Conservation (phyloP, 2,113 vertebrate species). For the Phycodurus eques region DNA sequence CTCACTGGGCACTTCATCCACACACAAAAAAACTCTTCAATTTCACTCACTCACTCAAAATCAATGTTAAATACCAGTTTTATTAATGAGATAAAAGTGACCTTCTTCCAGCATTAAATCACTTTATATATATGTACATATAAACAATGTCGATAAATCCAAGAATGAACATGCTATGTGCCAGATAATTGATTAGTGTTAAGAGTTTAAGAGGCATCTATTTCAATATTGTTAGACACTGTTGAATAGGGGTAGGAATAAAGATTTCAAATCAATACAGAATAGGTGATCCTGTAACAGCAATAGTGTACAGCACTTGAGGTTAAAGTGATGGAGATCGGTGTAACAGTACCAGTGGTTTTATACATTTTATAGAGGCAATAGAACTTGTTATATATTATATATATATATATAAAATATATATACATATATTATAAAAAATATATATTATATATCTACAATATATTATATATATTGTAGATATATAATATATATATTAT, state of each 20-base stretch:
- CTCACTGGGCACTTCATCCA: neutral
- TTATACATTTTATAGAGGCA: constrained; percentile 43
- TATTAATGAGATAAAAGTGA: neutral
- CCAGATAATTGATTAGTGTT: constrained; percentile 51
- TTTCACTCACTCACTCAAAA: neutral
- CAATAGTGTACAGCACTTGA: constrained; percentile 13
- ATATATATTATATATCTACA: no score
- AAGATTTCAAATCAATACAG: neutral
- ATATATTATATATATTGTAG: no score
- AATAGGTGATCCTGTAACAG: constrained; percentile 6
- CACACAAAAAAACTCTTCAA: neutral
- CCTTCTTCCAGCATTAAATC: constrained; percentile 41
- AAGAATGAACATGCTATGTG: constrained; percentile 21
- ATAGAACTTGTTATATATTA: neutral
- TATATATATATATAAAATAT: no score
- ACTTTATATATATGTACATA: constrained; percentile 52
- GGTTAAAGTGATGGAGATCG: neutral
- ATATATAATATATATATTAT: no score
- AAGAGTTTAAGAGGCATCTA: neutral
- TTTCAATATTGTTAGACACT: neutral
- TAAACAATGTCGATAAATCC: constrained; percentile 26
- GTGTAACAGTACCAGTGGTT: constrained; percentile 43
- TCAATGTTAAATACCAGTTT: neutral
- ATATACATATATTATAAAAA: no score
- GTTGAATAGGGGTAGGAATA: neutral